Evolutionary conservation across 2,113 vertebrate genomes (phyloP), one percentile per base, ranked within the genome.

Genomic region (Anseranas semipalmata): DNA sequence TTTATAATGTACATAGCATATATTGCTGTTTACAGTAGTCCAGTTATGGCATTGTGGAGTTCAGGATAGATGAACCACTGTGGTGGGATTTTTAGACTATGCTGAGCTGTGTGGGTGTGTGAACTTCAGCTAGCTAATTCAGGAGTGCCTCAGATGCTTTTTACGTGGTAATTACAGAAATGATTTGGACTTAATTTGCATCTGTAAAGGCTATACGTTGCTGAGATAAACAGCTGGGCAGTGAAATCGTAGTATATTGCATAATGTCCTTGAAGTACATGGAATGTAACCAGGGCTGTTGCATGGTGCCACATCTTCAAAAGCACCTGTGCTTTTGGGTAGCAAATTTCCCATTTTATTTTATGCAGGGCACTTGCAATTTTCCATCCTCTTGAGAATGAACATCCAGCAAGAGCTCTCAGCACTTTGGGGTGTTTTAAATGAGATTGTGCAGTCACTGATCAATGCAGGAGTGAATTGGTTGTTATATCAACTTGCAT

Each of bases 391-490:
- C 35, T 70, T 73, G 62, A 73, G 80, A 81, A 87, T 27, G 58
- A 91, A 28, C 66, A 87, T n/a, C 32, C 9, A 28, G 62, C 27
- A 78, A 78, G 83, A 92, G 20, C 15, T 75, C 60, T 86, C 16
- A 76, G 48, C 87, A 85, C 86, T 85, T 73, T 87, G 84, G 27
- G 62, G 28, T 77, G 60, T 87, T 92, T 87, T 46, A 85, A 89
- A 89, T 93, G 91, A 89, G 71, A 71, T 75, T 87, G 45, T 66
- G 45, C 37, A 28, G 72, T 78, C 0, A 1, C 60, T 63, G 37
- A 71, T 95, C 68, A 77, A 9, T 87, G 86, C 3, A 3, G 58
- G 37, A 8, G 35, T 79, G 70, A 45, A 65, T 75, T 75, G 58
- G 25, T 82, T 89, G 76, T 86, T 89, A 43, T 62, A 66, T 89